Evolutionary conservation across 92 coral and sea anemone genomes (phyloP), one percentile per base, ranked within the genome.

Genomic region (Heteractis magnifica): DNA sequence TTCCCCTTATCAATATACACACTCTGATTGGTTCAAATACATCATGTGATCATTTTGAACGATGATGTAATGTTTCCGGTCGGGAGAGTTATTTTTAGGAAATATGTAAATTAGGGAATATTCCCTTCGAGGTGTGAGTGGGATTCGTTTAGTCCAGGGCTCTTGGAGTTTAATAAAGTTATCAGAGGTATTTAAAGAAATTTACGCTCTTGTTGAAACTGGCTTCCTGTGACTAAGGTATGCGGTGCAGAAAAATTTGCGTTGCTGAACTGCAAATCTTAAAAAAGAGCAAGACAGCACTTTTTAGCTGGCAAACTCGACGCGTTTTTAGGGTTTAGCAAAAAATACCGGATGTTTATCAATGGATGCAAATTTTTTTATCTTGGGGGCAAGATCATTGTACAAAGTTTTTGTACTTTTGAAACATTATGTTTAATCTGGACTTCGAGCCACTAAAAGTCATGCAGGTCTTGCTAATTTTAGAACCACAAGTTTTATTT

Each of bases 41-140:
- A 14, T 71, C 92, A 89, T 62, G 92, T 89, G 92, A 86, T 26
- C 48, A 21, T 53, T 55, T 8, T 76, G 4, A 80, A 26, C 53
- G 48, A 88, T 88, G 91, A 88, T 71, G 91, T 88, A 84, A 88
- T 88, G 89, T 21, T 71, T 80, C 84, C 84, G 84, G 84, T 70
- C 58, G 7, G 0, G 49, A 65, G 51, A 16, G 21, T 20, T 68
- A 49, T 26, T 48, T 81, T 81, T 51, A 13, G 50, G 77, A 49
- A 26, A 13, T 68, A 81, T 81, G 76, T 6, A 81, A 81, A 81
- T 70, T 68, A 81, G 84, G 84, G 84, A 81, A 81, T 19, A n/a
- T 81, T 81, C 84, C 84, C 84, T 50, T 62, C 26, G 10, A 34
- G 3, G 44, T 55, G 23, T 2, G 3, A 19, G 15, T 14, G 1